Conservation (phyloP, 2,888 invertebrate genomes). For the Frankliniella intonsa region DNA sequence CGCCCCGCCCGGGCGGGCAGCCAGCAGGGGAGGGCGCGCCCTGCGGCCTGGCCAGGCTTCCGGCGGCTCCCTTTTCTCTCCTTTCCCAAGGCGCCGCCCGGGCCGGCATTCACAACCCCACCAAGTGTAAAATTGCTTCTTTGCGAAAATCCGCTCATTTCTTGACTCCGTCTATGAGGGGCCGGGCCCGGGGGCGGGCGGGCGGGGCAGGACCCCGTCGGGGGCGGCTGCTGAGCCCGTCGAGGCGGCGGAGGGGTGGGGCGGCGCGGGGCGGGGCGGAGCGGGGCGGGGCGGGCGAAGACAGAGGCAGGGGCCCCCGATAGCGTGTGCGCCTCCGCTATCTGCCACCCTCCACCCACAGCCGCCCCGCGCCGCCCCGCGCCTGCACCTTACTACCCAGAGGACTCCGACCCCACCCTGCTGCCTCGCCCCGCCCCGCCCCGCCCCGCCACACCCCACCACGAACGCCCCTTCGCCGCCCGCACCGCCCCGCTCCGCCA, state of each 20-base stretch:
- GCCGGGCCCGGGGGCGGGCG: neutral
- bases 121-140: conserved; percentile 26
- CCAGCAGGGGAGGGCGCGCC: neutral
- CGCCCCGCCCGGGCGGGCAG: too few relatives aligned
- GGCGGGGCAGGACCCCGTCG: too few relatives aligned
- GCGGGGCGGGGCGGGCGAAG: neutral
- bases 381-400: neutral
- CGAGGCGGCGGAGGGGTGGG: neutral
- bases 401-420: neutral
- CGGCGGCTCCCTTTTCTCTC: neutral
- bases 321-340: neutral
- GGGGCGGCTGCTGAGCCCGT: too few relatives aligned
- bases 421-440: neutral
- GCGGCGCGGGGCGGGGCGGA: neutral
- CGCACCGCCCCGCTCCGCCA: neutral
- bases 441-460: neutral
- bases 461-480: neutral
- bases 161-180: neutral
- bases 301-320: neutral
- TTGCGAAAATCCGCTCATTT: conserved; percentile 22
- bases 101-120: conserved; percentile 3
- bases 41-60: too few relatives aligned
- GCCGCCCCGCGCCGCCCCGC: neutral
- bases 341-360: conserved; percentile 12
- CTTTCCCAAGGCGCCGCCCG: neutral